Evolutionary conservation across 2,113 vertebrate genomes (phyloP).

Genomic region (Trichechus manatus): DNA sequence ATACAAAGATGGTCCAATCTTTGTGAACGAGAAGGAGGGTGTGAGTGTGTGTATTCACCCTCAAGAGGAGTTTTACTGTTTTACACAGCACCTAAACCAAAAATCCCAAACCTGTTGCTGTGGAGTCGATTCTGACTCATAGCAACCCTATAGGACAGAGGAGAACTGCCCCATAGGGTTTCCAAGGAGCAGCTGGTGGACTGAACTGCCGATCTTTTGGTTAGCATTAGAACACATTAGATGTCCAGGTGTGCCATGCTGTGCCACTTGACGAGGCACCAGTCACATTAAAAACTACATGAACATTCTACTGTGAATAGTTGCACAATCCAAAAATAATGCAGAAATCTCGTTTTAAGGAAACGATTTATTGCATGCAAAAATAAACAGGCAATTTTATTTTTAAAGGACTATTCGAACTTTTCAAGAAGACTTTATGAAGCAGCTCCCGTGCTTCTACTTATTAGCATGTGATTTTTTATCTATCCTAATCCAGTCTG

Average conservation of each 20-base stretch:
- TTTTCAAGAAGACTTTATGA: background rate
- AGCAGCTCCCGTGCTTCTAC: background rate
- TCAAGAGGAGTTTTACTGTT: background rate
- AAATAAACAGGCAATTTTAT: background rate
- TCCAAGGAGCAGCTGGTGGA: no score
- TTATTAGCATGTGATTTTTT: conserved; percentile 13
- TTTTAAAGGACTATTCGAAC: background rate
- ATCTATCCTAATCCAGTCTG: conserved; percentile 32
- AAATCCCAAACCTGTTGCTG: no score
- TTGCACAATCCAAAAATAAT: background rate
- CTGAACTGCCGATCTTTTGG: no score
- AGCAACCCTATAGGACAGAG: no score
- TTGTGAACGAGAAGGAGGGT: background rate
- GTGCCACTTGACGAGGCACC: background rate
- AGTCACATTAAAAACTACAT: background rate
- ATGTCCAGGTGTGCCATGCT: background rate
- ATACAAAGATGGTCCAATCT: background rate
- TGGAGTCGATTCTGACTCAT: no score
- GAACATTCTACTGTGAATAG: background rate
- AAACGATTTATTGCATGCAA: background rate
- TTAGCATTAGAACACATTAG: background rate
- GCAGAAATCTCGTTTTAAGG: conserved; percentile 10
- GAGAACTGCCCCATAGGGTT: no score
- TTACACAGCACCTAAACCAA: background rate
- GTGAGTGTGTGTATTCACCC: background rate